Base-by-base conservation (phyloP, 2,113 vertebrate species). In the Campylorhamphus procurvoides region DNA sequence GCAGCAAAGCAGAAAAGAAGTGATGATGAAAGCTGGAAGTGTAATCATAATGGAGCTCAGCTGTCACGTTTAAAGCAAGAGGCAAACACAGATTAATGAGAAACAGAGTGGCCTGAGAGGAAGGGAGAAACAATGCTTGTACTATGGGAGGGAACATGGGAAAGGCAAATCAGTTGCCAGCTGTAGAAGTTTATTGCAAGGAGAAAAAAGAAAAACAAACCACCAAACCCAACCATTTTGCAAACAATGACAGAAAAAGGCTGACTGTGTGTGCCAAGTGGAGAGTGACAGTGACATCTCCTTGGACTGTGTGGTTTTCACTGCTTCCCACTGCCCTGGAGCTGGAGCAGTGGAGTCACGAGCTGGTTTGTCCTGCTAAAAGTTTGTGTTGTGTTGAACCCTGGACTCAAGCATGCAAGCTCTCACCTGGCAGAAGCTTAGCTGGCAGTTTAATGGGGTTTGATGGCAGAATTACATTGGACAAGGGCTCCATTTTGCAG, bases 91-190 rank as follows among this genome's bases (percentile, higher is more conserved):
- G 59, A 8, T 50, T 95, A 96, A 94, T 89, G 55, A 95, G 89
- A 94, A 95, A 81, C 95, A 97, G 92, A 93, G 47, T 56, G 73
- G 69, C 66, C 69, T 67, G 39, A 0, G 2, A 93, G 73, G 55
- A 82, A 91, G 47, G 80, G 39, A 52, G 53, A 81, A 94, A 96
- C 94, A 96, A 94, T 94, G 84, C 80, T 84, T 82, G 52, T 89
- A 87, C 77, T 93, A 37, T 93, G 60, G 76, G 64, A 20, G 29
- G 86, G 96, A 96, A 95, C 72, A 93, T 90, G 85, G 94, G 92
- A 96, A 94, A 93, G 86, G 52, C 73, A 87, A 93, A 17, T 59
- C 81, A 77, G 75, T 82, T 92, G 84, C 89, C 91, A 90, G 95
- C 82, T 95, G 82, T 2, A 16, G 75, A 69, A 90, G 47, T 94